Evolutionary conservation across 2,797 vertebrate genomes (phyloP).

Genomic region (Hypotaenidia okinawae): DNA sequence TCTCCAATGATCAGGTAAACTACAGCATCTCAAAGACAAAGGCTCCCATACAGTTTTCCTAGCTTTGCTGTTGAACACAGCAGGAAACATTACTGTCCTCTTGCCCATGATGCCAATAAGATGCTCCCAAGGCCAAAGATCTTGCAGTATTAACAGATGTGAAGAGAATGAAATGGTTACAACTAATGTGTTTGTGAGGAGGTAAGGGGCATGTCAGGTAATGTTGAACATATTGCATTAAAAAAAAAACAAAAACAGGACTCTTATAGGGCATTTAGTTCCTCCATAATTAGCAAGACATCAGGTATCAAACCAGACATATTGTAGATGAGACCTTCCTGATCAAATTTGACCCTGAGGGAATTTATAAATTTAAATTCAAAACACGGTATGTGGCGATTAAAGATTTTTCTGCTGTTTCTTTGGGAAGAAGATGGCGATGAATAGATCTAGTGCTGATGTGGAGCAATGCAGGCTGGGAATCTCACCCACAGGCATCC

Average conservation of each 20-base stretch:
- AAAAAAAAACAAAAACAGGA: not conserved
- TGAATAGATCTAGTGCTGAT: not conserved
- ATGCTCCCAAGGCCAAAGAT: not conserved
- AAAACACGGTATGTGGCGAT: not conserved
- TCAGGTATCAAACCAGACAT: not conserved
- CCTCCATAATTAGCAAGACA: not conserved
- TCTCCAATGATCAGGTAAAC: not conserved
- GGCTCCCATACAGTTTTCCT: not conserved
- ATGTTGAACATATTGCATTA: not conserved
- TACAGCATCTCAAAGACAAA: not conserved
- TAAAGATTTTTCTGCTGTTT: not conserved
- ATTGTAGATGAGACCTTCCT: not conserved
- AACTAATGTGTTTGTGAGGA: not conserved
- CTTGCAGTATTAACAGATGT: not conserved
- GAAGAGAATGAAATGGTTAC: not conserved
- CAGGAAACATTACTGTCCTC: not conserved
- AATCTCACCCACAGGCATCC: not conserved
- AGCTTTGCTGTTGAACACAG: not conserved
- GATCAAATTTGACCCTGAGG: not conserved
- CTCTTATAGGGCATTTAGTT: not conserved
- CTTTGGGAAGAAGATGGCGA: not conserved
- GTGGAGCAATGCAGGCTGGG: not conserved
- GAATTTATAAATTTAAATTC: not conserved
- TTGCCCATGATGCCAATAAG: not conserved
- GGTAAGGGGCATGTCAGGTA: not conserved